phyloP scores from a whole-genome alignment of 1,140 invertebrate species.

The Tachypleus tridentatus region DNA sequence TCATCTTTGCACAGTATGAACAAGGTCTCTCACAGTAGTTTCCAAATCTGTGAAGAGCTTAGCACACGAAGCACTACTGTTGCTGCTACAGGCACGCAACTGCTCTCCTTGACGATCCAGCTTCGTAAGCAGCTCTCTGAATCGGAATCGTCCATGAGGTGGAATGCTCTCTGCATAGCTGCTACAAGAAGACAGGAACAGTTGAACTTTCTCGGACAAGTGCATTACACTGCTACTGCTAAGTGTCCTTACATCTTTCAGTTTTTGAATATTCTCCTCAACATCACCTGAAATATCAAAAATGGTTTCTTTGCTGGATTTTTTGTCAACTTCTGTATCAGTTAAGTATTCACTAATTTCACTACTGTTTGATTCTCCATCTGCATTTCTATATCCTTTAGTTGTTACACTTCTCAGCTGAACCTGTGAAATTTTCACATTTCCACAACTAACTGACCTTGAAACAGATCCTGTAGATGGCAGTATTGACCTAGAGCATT shows the following conservation, averaged over 20 bases:
- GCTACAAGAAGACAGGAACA: constrained; percentile 60
- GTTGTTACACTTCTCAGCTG: too few relatives aligned
- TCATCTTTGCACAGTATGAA: constrained; percentile 62
- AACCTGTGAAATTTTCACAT: too few relatives aligned
- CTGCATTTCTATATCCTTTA: too few relatives aligned
- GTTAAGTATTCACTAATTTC: too few relatives aligned
- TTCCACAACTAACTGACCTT: constrained; percentile 2
- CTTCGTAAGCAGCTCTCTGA: constrained; percentile 66
- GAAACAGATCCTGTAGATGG: background rate
- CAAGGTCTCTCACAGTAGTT: constrained; percentile 64
- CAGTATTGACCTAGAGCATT: constrained; percentile 7
- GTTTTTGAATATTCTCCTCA: constrained; percentile 16
- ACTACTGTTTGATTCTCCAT: too few relatives aligned
- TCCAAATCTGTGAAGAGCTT: constrained; percentile 56
- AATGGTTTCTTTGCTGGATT: constrained; percentile 16
- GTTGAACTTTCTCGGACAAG: constrained; percentile 61
- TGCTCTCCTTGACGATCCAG: constrained; percentile 65
- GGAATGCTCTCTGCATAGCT: constrained; percentile 53
- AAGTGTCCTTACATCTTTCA: constrained; percentile 13
- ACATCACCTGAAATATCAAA: constrained; percentile 26
- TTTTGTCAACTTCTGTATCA: too few relatives aligned
- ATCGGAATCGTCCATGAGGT: constrained; percentile 75
- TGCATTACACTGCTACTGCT: constrained; percentile 49
- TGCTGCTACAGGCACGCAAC: constrained; percentile 49
- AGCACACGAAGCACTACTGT: constrained; percentile 36